Conservation (phyloP, 2,888 invertebrate species). For the Agonopterix alstromeriana region DNA sequence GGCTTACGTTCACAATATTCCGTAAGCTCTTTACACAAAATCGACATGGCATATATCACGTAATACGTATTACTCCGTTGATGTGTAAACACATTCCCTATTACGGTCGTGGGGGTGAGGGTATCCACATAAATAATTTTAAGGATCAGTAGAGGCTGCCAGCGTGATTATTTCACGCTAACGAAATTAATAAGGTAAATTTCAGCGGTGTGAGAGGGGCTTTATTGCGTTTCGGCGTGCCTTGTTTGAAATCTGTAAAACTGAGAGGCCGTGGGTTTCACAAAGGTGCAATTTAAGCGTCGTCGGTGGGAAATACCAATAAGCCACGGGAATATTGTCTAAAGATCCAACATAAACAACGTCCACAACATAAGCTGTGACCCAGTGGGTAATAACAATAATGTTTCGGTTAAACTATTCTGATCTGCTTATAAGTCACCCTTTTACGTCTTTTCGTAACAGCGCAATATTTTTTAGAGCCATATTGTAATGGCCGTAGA, state of each 20-base stretch:
- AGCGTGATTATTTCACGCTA: conserved; percentile 58
- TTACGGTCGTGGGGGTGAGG: conserved; percentile 26
- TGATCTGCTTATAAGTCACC: too few species aligned
- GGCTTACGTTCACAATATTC: too few species aligned
- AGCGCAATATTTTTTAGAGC: too few species aligned
- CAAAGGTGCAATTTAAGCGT: conserved; percentile 14
- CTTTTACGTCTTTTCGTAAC: too few species aligned
- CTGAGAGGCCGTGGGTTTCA: conserved; percentile 13
- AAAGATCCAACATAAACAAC: too few species aligned
- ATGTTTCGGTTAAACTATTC: too few species aligned
- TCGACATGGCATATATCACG: conserved; percentile 1
- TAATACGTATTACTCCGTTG: conserved; percentile 11
- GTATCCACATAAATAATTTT: conserved; percentile 50
- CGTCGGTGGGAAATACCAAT: too few species aligned
- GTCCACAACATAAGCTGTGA: too few species aligned
- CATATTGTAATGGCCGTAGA: too few species aligned
- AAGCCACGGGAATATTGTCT: too few species aligned
- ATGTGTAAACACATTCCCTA: conserved; percentile 19
- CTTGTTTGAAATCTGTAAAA: conserved; percentile 41
- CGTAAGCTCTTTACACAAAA: conserved; percentile 4
- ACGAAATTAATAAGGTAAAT: conserved; percentile 66
- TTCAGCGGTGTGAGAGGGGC: conserved; percentile 40
- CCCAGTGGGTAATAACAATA: too few species aligned
- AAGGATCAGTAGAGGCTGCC: conserved; percentile 55
- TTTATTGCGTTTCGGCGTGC: conserved; percentile 47